phyloP scores from a whole-genome alignment of 2,113 vertebrate genomes.

The Campylomormyrus numenius region DNA sequence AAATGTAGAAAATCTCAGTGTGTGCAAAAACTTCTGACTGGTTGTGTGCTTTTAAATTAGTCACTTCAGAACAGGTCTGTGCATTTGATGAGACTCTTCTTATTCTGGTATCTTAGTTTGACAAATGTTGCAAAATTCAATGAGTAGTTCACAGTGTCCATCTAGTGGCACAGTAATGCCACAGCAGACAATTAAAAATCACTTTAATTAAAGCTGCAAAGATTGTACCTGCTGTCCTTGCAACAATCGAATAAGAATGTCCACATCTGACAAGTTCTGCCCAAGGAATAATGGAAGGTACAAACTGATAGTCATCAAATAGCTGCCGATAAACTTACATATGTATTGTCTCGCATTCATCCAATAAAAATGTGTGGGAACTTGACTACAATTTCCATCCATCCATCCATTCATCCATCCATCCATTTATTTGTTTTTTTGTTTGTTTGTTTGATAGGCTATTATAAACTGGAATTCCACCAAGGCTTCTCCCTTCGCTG shows the following conservation, averaged over 20 bases:
- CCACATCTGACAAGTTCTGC: background rate
- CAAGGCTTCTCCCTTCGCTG: background rate
- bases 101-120: background rate
- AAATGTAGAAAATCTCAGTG: no score
- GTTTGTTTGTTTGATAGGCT: background rate
- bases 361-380: background rate
- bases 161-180: slow-evolving; percentile 37
- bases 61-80: background rate
- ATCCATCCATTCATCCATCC: background rate
- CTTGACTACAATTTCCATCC: background rate
- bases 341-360: background rate
- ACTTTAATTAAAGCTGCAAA: background rate
- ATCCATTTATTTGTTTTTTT: background rate
- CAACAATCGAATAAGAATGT: background rate
- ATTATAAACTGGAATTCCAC: background rate
- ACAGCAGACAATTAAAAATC: background rate
- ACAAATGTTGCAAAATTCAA: background rate
- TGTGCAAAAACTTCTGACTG: no score
- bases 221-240: background rate
- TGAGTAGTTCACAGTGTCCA: slow-evolving; percentile 17
- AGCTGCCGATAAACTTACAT: background rate
- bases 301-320: background rate
- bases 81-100: background rate
- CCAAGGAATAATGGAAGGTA: background rate
- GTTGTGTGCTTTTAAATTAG: background rate